Base-by-base conservation (phyloP, 2,888 invertebrate species). In the Nowickia ferox region DNA sequence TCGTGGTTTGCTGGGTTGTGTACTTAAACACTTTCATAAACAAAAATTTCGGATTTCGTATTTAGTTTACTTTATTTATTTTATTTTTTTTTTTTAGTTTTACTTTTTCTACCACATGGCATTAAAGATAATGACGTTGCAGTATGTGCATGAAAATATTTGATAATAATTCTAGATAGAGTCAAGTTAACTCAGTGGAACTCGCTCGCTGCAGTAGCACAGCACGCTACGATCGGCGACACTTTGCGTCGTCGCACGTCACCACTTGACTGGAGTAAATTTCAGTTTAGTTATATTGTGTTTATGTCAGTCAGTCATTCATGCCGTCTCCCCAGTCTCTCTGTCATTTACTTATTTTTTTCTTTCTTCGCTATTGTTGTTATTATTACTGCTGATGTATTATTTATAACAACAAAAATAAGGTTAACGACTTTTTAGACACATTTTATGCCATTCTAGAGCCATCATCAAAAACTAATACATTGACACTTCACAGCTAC, bases 351-450 rank as follows among this genome's bases (percentile, higher is more conserved):
- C 13, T 42, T 57, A 30, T 42, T 40, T 15, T 53, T 61, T 40
- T 53, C 44, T n/a, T 55, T 30, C 19, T 40, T 68, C 19, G 5
- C 42, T 77, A n/a, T 63, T 84, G 19, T 65, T 69, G 19, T 71
- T 79, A 53, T 72, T 84, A 69, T 53, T 65, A 57, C 80, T 61
- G 81, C 72, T 85, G 84, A 85, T 85, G 84, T 81, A 85, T 85
- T 78, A 61, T 61, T 81, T 74, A 77, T 61, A 81, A 61, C 15
- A 63, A 65, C 19, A 30, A 76, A 80, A 85, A 85, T 85, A 85
- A 85, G 84, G 84, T 85, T 85, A 85, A 85, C 84, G 84, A 85
- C 84, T 81, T 81, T 85, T 85, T 77, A 81, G 77, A 77, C 42
- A 81, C 77, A 85, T 78, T 84, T 78, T 74, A 77, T 81, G 77